Evolutionary conservation across 2,888 invertebrate genomes (phyloP).

Genomic region (Xestobium rufovillosum): DNA sequence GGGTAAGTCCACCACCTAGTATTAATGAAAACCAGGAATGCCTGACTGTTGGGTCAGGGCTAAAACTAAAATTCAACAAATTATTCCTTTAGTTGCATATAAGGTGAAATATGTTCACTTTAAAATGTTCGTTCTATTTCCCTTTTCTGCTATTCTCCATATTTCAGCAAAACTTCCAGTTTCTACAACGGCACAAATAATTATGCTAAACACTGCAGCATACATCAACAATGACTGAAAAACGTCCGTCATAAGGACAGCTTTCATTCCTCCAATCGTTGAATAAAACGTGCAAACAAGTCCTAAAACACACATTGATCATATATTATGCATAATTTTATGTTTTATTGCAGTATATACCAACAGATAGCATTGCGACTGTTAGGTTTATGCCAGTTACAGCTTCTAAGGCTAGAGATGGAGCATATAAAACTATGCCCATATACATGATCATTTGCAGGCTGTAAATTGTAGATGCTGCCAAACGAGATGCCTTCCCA

Average conservation of each 20-base stretch:
- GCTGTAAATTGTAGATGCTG: constrained; percentile 78
- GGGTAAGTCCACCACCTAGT: constrained; percentile 83
- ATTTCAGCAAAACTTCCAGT: constrained; percentile 58
- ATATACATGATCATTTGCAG: constrained; percentile 86
- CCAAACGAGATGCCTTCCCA: constrained; percentile 63
- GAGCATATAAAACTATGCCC: constrained; percentile 89
- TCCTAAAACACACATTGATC: constrained; percentile 42
- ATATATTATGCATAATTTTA: too few relatives aligned
- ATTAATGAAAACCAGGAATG: constrained; percentile 88
- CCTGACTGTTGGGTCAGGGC: constrained; percentile 71
- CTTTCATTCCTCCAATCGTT: constrained; percentile 82
- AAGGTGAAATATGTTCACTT: constrained; percentile 48
- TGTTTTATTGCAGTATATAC: too few relatives aligned
- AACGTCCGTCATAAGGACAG: constrained; percentile 88
- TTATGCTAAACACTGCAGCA: constrained; percentile 54
- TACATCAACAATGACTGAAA: constrained; percentile 70
- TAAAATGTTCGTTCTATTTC: constrained; percentile 65
- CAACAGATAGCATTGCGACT: constrained; percentile 66
- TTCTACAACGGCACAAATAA: constrained; percentile 56
- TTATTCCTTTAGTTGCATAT: constrained; percentile 4
- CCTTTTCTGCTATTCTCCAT: constrained; percentile 57
- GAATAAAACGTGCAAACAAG: constrained; percentile 81
- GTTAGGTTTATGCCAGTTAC: constrained; percentile 71
- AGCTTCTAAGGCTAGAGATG: constrained; percentile 81
- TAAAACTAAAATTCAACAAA: constrained; percentile 52